phyloP scores from a whole-genome alignment of 1,140 invertebrate species.

The Zaprionus vittiger region DNA sequence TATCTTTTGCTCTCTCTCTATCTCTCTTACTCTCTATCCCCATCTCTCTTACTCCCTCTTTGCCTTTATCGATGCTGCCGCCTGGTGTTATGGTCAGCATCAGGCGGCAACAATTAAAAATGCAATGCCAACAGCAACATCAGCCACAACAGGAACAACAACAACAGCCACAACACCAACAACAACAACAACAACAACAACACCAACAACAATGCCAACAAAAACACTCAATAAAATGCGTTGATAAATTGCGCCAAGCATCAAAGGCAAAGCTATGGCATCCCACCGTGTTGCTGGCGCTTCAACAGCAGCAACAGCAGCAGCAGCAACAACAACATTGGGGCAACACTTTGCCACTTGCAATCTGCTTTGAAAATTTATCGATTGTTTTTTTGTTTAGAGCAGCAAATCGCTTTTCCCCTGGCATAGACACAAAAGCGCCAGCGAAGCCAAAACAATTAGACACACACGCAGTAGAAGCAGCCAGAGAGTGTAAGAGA shows the following conservation, averaged over 20 bases:
- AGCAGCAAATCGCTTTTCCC: slow-evolving; percentile 34
- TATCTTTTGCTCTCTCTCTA: too few species aligned
- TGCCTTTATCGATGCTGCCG: not conserved
- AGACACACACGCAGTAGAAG: not conserved
- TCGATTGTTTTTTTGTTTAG: slow-evolving; percentile 80
- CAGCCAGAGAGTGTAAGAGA: not conserved
- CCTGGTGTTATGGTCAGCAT: slow-evolving; percentile 76
- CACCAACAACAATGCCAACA: slow-evolving; percentile 58
- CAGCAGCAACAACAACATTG: slow-evolving; percentile 14
- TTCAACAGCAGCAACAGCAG: slow-evolving; percentile 17
- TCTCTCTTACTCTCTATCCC: not conserved
- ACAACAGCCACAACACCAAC: slow-evolving; percentile 70
- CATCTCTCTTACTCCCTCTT: not conserved
- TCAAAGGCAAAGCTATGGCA: slow-evolving; percentile 74
- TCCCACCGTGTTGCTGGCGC: slow-evolving; percentile 75
- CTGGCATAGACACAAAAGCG: slow-evolving; percentile 78
- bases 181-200: slow-evolving; percentile 26
- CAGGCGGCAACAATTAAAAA: slow-evolving; percentile 78
- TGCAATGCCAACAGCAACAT: slow-evolving; percentile 44
- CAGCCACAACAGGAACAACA: slow-evolving; percentile 24
- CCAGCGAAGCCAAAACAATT: slow-evolving; percentile 47
- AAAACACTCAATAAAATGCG: slow-evolving; percentile 81
- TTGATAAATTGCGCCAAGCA: slow-evolving; percentile 79
- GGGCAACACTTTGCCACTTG: slow-evolving; percentile 57
- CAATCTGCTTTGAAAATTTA: slow-evolving; percentile 78